Base-by-base conservation (phyloP, 2,797 vertebrate species). In the Lutjanus argentimaculatus region DNA sequence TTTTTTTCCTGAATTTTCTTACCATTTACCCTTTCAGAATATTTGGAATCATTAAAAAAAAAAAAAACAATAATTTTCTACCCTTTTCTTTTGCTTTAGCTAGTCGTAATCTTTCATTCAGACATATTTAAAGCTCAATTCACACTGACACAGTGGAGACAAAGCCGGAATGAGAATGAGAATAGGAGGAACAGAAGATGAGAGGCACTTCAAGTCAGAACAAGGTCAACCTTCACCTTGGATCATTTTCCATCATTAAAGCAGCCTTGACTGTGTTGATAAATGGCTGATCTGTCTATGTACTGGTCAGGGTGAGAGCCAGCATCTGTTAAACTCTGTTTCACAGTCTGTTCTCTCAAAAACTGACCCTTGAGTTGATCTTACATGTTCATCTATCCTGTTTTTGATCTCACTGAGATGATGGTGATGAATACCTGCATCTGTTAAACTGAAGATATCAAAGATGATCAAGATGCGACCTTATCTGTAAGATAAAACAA, bases 171-270 rank as follows among this genome's bases (percentile, higher is more conserved):
- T 79, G n/a, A 70, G 62, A 25, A 48, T 79, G n/a, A 70, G 42
- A 49, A 87, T 8, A 86, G 62, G 40, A 72, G 43, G 51, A 82
- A 62, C 42, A 49, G 52, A 80, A 74, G 77, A 81, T 82, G 69
- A 69, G 82, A 95, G 93, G 93, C 93, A 95, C 92, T 94, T 95
- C 30, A 84, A 79, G 83, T 89, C 51, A 81, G 63, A 67, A 59
- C 55, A 79, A 55, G 57, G 64, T 72, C 52, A 65, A 67, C 74
- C 21, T 72, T 72, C 49, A 62, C 22, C 52, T 66, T n/a, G 22
- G 42, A 79, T 56, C 55, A 79, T 57, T 56, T 85, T 66, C 36
- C 22, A 25, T 25, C 43, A 42, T 75, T 72, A 67, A 67, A 79
- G 59, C 62, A 79, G 77, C 82, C 10, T 74, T 42, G 40, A 25